These are phyloP conservation scores for Sesia apiformis DNA, from an alignment of 2,888 invertebrate species.

Conservation along the genomic window DNA sequence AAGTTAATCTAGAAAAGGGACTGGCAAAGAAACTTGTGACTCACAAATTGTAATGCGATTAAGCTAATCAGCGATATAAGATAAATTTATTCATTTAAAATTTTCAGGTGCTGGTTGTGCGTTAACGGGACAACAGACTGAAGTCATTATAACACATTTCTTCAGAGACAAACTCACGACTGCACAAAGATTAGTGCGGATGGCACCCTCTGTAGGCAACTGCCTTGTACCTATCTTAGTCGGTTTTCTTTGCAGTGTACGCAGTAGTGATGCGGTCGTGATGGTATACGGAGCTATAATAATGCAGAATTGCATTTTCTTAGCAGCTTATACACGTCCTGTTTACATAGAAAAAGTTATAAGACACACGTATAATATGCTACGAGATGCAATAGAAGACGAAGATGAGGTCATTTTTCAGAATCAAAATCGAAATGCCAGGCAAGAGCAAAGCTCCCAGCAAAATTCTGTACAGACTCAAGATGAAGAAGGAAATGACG, in stretches of 20 bases:
- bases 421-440: not conserved
- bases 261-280: conserved; percentile 55
- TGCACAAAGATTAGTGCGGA: conserved; percentile 65
- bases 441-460: conserved; percentile 3
- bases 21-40: no score
- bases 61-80: not conserved
- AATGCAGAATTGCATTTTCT: conserved; percentile 71
- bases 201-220: conserved; percentile 70
- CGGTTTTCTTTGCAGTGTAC: conserved; percentile 58
- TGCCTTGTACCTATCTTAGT: conserved; percentile 65
- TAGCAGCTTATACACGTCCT: conserved; percentile 71
- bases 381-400: conserved; percentile 59
- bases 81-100: not conserved
- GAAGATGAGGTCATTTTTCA: conserved; percentile 74
- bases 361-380: conserved; percentile 59
- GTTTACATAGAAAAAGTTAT: conserved; percentile 65
- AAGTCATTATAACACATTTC: conserved; percentile 73
- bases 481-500: conserved; percentile 52
- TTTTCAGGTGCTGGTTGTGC: conserved; percentile 74
- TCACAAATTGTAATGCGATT: no score
- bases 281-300: conserved; percentile 74
- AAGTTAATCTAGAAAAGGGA: no score
- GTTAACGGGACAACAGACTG: conserved; percentile 72
- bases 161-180: conserved; percentile 71
- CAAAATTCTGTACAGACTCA: conserved; percentile 15